Conservation (phyloP, 2,113 vertebrate species). For the Phyllopteryx taeniolatus region DNA sequence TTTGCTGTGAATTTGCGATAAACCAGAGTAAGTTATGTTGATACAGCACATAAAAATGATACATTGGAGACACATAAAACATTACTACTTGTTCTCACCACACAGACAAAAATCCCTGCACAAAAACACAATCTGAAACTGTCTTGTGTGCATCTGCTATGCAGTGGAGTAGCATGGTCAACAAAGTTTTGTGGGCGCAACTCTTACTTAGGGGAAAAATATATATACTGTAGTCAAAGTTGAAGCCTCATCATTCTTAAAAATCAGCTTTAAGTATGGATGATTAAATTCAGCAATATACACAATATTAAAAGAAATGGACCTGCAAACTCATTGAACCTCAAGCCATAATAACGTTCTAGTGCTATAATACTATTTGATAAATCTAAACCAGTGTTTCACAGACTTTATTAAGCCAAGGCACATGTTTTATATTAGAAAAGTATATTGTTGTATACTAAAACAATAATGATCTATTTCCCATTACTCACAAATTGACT, state of each 20-base stretch:
- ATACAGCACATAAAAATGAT: neutral
- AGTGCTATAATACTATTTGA: slow-evolving; percentile 46
- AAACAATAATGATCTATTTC: too few relatives aligned
- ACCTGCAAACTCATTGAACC: slow-evolving; percentile 28
- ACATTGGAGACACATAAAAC: neutral
- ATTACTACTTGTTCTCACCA: slow-evolving; percentile 1
- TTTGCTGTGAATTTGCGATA: slow-evolving; percentile 70
- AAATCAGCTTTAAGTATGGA: neutral
- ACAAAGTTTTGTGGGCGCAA: neutral
- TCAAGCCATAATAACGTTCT: slow-evolving; percentile 36
- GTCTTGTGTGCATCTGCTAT: neutral
- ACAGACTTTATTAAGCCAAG: neutral
- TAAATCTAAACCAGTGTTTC: neutral
- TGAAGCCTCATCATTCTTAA: too few relatives aligned
- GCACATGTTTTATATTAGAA: too few relatives aligned
- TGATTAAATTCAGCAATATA: slow-evolving; percentile 9
- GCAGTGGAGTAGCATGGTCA: neutral
- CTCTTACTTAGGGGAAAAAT: neutral
- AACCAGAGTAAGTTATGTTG: slow-evolving; percentile 7
- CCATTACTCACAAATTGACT: too few relatives aligned
- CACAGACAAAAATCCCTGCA: neutral
- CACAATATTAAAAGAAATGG: neutral
- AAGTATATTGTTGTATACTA: too few relatives aligned
- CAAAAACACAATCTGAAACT: neutral
- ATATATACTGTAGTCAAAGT: too few relatives aligned